Evolutionary conservation across 2,797 vertebrate genomes (phyloP), one percentile per base, ranked within the genome.

Genomic region (Spinus pinus): DNA sequence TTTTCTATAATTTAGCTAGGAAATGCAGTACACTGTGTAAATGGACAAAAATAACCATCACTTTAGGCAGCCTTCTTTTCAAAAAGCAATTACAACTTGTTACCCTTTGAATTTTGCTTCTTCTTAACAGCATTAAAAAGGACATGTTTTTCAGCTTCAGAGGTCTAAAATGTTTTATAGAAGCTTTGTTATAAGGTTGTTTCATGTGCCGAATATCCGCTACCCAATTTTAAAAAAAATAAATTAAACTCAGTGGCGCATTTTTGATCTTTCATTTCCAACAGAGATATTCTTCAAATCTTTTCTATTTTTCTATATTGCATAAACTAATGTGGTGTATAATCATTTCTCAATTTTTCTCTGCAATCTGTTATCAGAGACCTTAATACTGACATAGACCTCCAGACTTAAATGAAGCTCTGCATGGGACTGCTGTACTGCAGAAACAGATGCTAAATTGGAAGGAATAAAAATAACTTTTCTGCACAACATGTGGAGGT

Each of bases 31-130:
- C 79, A 93, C 37, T 69, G 12, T 85, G 53, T 65, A 94, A 95
- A 93, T 92, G 84, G 79, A 74, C 75, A 28, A 95, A 97, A 97
- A 95, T 92, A 89, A 83, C 86, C 61, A 91, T 83, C 79, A 69
- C 53, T 94, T 96, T 81, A 87, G 72, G 69, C 69, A 88, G 54
- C 27, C 47, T 78, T 81, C 86, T 91, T 95, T 96, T 88, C 62
- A 92, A 73, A 93, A 91, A 61, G 31, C 75, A 92, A 92, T 95
- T 95, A 85, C 42, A 69, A 81, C 35, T 90, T 64, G 35, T 91
- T 95, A 95, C 81, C 35, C 54, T 92, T 91, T 91, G 88, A 89
- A 94, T 94, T 92, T 91, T 86, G 12, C 23, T 86, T 94, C 71
- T 92, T 24, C 57, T 71, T 86, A 86, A 75, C 61, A 88, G 23